phyloP scores from a whole-genome alignment of 2,888 invertebrate species.

The Phaonia tiefii region DNA sequence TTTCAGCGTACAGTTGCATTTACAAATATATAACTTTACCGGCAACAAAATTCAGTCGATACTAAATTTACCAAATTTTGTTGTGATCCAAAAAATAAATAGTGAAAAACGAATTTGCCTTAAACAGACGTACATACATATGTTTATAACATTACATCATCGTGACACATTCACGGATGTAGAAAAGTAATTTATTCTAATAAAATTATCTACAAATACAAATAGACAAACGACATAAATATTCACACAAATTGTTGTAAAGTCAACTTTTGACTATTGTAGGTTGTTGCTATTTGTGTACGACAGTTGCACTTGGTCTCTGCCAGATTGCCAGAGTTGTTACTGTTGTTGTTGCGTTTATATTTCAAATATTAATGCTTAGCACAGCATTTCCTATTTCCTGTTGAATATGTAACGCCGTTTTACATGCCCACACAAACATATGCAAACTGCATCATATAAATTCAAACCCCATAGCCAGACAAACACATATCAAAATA shows the following conservation, averaged over 20 bases:
- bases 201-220: conserved; percentile 54
- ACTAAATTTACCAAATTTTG: too few species aligned
- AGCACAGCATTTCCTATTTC: conserved; percentile 64
- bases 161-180: background rate
- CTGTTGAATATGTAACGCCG: conserved; percentile 60
- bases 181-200: conserved; percentile 56
- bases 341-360: conserved; percentile 28
- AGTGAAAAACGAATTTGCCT: too few species aligned
- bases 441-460: too few species aligned
- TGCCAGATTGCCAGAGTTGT: conserved; percentile 4
- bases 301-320: too few species aligned
- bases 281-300: conserved; percentile 22
- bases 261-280: background rate
- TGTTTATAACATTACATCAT: background rate
- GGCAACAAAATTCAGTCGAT: too few species aligned
- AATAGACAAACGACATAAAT: conserved; percentile 8
- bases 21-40: too few species aligned
- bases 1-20: too few species aligned
- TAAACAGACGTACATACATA: conserved; percentile 23
- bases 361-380: conserved; percentile 57
- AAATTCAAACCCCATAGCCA: too few species aligned
- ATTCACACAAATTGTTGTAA: conserved; percentile 25
- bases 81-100: too few species aligned
- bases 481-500: too few species aligned
- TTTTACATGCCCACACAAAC: conserved; percentile 38